Evolutionary conservation across 2,888 invertebrate genomes (phyloP), one percentile per base, ranked within the genome.

Genomic region (Brachycybe producta): DNA sequence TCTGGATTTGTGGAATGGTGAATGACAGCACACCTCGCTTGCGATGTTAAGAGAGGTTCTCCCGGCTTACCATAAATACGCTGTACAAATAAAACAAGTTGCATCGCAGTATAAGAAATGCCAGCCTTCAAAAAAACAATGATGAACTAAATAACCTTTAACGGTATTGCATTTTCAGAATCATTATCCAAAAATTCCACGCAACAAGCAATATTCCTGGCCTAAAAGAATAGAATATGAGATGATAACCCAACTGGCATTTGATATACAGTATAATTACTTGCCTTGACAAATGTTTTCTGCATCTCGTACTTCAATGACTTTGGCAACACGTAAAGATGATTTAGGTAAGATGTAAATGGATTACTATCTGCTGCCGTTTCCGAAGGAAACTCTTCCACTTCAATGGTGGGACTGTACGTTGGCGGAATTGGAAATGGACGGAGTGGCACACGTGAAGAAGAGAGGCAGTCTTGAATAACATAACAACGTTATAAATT

Each of bases 201-300:
- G 27, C 84, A 75, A 61, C 94, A 91, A 0, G 88, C 84, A 54
- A 97, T 88, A 66, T 98, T 97, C 62, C 97, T 76, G 1, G 97
- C 95, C 66, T 72, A 62, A 19, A 59, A 62, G 60, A n/a, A 58
- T 54, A 53, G 60, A 17, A 27, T 43, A 19, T 17, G n/a, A n/a
- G n/a, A n/a, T n/a, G n/a, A n/a, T n/a, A n/a, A n/a, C n/a, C n/a
- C n/a, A n/a, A n/a, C n/a, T n/a, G n/a, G n/a, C n/a, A n/a, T n/a
- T n/a, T n/a, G n/a, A n/a, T n/a, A n/a, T n/a, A 39, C 8, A 11
- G 39, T 39, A 8, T 13, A 19, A 34, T 21, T 51, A 30, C 52
- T 48, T 54, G 67, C 70, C 64, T 92, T 75, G 0, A 84, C 81
- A 63, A 92, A 92, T 60, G 82, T 73, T 65, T 90, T 91, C 68